phyloP scores from a whole-genome alignment of 2,888 invertebrate genomes.

The Microplitis manilae region DNA sequence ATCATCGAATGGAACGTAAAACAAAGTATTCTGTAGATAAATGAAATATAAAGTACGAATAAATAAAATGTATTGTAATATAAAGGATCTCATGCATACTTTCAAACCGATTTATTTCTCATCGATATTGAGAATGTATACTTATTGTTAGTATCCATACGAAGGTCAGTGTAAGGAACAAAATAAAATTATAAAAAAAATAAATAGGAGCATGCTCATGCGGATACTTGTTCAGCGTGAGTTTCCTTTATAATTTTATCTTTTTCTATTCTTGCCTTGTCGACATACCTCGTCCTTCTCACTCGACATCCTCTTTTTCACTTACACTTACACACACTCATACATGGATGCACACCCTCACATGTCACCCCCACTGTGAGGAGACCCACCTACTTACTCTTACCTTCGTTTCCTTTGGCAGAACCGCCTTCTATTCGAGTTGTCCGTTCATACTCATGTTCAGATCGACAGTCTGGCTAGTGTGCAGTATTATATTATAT shows the following conservation, averaged over 20 bases:
- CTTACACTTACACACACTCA: conserved; percentile 23
- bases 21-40: neutral
- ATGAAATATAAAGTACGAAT: conserved; percentile 2
- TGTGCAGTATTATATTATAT: neutral
- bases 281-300: conserved; percentile 14
- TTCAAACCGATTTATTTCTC: conserved; percentile 38
- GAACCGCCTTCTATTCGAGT: conserved; percentile 18
- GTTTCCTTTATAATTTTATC: conserved; percentile 42
- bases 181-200: conserved; percentile 30
- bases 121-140: conserved; percentile 37
- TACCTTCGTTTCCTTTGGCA: neutral
- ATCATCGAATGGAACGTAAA: neutral
- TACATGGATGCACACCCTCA: neutral
- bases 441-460: conserved; percentile 16
- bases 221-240: conserved; percentile 42
- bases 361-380: neutral
- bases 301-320: conserved; percentile 16
- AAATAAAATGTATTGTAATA: conserved; percentile 18
- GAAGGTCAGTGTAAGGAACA: conserved; percentile 27
- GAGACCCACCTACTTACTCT: conserved; percentile 4
- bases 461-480: neutral
- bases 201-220: conserved; percentile 30
- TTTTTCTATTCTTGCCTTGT: neutral
- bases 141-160: neutral
- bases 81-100: conserved; percentile 28